Base-by-base conservation (phyloP, 1,140 invertebrate genomes). In the Temnothorax curvispinosus region DNA sequence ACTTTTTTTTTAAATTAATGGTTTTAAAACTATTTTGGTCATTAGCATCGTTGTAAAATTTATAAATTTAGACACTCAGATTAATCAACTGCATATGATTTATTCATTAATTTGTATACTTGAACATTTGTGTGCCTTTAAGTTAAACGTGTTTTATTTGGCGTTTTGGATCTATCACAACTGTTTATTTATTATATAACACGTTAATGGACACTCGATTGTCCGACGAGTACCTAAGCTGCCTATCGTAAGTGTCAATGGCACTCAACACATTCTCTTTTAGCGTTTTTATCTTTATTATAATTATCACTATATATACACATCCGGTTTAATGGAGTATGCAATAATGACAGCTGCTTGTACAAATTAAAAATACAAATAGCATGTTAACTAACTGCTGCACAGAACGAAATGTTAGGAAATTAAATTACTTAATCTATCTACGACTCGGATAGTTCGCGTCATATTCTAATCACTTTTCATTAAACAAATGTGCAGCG, bases 391-490 rank as follows among this genome's bases (percentile, higher is more conserved):
- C 27, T 60, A 60, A 76, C 5, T 60, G n/a, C 3, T 0, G 18
- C 11, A 41, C 3, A 41, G n/a, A 75, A 58, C 6, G 0, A 69
- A 13, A 58, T 18, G 13, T 21, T 54, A 52, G 3, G 4, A 35
- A 64, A 65, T 47, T 47, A 64, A 18, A 76, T 62, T 62, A 60
- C 18, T 76, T 76, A 38, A 44, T 32, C 8, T 35, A 65, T 11
- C 8, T 13, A n/a, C 3, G 1, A 60, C 9, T 27, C 13, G 27
- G 3, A 15, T 13, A 78, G 47, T 69, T 67, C 4, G 13, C 7
- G 8, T 38, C 5, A 47, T 58, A 72, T 56, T 58, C 21, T 44
- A 35, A 72, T 72, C 15, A 71, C 41, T 81, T n/a, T 65, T 13
- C n/a, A 50, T 50, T 80, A 67, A 4, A 47, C 9, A 44, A 81